These are phyloP conservation scores for Rhogogaster chlorosoma DNA, from an alignment of 2,888 invertebrate species.

Conservation along the genomic window DNA sequence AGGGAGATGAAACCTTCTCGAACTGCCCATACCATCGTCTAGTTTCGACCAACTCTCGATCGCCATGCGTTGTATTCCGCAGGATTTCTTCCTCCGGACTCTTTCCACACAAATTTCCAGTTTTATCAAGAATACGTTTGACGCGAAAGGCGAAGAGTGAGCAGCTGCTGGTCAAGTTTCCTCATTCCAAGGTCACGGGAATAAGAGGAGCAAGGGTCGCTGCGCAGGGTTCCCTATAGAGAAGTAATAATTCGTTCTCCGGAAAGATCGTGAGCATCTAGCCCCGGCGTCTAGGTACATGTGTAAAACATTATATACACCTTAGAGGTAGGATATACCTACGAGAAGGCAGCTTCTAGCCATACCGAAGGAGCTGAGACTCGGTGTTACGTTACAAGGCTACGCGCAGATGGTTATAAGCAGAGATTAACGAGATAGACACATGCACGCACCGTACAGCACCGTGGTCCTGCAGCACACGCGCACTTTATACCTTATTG, in stretches of 20 bases:
- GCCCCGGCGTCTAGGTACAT: background rate
- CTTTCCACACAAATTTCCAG: constrained; percentile 56
- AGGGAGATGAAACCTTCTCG: background rate
- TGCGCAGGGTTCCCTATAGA: constrained; percentile 5
- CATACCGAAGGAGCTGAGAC: background rate
- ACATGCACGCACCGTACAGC: background rate
- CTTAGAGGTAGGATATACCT: constrained; percentile 2
- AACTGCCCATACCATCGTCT: background rate
- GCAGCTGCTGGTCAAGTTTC: constrained; percentile 71
- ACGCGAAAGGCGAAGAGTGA: constrained; percentile 74
- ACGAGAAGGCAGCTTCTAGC: background rate
- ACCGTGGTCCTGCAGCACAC: background rate
- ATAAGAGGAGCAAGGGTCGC: constrained; percentile 4
- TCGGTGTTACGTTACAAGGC: constrained; percentile 44
- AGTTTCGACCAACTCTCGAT: background rate
- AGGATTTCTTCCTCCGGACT: background rate
- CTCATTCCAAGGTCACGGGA: background rate
- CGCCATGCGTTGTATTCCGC: background rate
- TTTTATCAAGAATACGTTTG: constrained; percentile 72
- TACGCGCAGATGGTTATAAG: constrained; percentile 39
- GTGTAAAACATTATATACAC: background rate
- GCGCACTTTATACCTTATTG: background rate
- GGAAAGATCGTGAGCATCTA: background rate
- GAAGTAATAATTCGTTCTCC: constrained; percentile 17
- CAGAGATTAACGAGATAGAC: constrained; percentile 42